Evolutionary conservation across 1,140 invertebrate species (phyloP).

Genomic region (Drosophila orosa): DNA sequence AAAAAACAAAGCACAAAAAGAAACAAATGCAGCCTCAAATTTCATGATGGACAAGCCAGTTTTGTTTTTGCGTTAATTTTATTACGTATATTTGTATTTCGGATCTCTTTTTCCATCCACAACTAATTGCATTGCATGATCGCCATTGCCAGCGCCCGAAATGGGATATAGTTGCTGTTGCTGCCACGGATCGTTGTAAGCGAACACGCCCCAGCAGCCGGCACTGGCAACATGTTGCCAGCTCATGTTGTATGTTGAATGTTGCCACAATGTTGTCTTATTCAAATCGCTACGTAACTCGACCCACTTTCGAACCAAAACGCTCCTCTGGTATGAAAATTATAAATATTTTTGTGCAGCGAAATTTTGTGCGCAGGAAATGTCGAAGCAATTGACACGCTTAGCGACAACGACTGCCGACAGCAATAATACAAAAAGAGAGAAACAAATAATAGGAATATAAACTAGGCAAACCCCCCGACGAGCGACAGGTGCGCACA

Average conservation of each 20-base stretch:
- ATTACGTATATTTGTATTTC: constrained; percentile 60
- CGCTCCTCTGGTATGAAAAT: constrained; percentile 48
- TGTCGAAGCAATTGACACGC: constrained; percentile 68
- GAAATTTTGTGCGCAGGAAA: constrained; percentile 68
- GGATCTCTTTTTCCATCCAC: constrained; percentile 47
- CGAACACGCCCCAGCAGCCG: constrained; percentile 25
- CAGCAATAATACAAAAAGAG: neutral
- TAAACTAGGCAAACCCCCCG: constrained; percentile 9
- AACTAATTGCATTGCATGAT: constrained; percentile 79
- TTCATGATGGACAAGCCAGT: constrained; percentile 56
- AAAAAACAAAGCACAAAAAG: constrained; percentile 36
- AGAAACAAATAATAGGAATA: neutral
- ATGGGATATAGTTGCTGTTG: constrained; percentile 45
- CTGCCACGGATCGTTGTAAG: constrained; percentile 27
- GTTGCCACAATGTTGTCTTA: constrained; percentile 50
- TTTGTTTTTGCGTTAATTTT: constrained; percentile 70
- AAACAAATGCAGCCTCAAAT: constrained; percentile 49
- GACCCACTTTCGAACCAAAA: constrained; percentile 68
- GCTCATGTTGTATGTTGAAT: constrained; percentile 1
- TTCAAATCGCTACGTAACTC: constrained; percentile 77
- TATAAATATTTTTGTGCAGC: constrained; percentile 73
- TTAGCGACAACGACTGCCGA: constrained; percentile 19
- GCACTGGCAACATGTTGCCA: constrained; percentile 49
- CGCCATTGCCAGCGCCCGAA: constrained; percentile 25
- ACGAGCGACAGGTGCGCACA: constrained; percentile 28